Base-by-base conservation (phyloP, 2,888 invertebrate genomes). In the Pyrgus malvae region DNA sequence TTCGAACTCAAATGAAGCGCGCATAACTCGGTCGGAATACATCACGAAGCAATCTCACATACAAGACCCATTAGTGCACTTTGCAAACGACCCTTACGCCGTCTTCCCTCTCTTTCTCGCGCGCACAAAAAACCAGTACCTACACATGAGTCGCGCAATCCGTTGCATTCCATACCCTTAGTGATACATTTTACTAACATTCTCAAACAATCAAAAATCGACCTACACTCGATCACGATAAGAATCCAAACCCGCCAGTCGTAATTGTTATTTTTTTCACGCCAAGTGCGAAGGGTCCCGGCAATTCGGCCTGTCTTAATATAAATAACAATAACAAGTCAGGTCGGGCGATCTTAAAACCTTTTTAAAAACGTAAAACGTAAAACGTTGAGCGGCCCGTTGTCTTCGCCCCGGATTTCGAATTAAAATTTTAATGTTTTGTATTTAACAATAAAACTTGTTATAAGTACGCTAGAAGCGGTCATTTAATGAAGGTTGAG, bases 281-380 rank as follows among this genome's bases (percentile, higher is more conserved):
- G 57, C 72, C 76, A 82, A 83, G 83, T 85, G 83, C 83, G 76
- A 84, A 83, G 84, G 86, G 84, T 77, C 80, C 62, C 72, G 69
- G 76, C 83, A 82, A 83, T 87, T 81, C 83, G 76, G 74, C 68
- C 81, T 77, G 79, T 72, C 73, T 82, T 77, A 80, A 83, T 86
- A 84, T 86, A 85, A 87, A 87, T 87, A 88, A 86, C 84, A 88
- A 87, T 87, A 84, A 84, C 78, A 78, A 80, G 73, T 76, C 74
- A 72, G 76, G 67, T 72, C 72, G 78, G 74, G 68, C 72, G 72
- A 72, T 71, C 66, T 73, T 77, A 74, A 72, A 77, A 77, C 76
- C 78, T 78, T 79, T 84, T 85, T 79, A 76, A 76, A 80, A 82
- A 83, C 80, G 80, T 80, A 79, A 81, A 83, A 72, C 74, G 67